Conservation (phyloP, 1,140 invertebrate genomes). For the Bradysia coprophila region DNA sequence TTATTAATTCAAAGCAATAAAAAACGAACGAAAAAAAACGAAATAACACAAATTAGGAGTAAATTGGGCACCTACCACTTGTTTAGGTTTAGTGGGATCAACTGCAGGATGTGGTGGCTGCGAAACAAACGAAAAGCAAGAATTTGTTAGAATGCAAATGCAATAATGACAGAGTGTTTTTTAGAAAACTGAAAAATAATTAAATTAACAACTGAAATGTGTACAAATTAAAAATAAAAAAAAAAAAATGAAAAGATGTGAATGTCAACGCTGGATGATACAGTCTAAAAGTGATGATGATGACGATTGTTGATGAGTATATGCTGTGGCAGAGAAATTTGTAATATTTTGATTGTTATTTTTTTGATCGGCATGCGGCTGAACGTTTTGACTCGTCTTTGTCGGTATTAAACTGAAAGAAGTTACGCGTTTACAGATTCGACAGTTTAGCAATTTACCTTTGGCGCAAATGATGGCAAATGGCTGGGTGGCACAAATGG, state of each 20-base stretch:
- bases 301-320: no score
- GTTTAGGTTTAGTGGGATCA: constrained; percentile 32
- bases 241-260: neutral
- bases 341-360: no score
- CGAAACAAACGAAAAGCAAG: constrained; percentile 17
- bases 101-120: constrained; percentile 19
- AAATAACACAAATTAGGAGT: neutral
- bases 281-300: no score
- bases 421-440: no score
- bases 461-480: constrained; percentile 67
- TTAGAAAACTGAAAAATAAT: no score
- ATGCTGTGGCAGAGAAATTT: no score
- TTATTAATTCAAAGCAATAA: no score
- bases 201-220: neutral
- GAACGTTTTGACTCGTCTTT: no score
- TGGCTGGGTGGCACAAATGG: constrained; percentile 64
- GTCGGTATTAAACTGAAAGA: no score
- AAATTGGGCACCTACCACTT: constrained; percentile 6
- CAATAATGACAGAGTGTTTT: neutral
- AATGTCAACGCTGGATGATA: neutral
- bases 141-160: neutral
- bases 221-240: neutral
- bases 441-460: constrained; percentile 39
- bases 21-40: constrained; percentile 1
- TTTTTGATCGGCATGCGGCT: no score